Base-by-base conservation (phyloP, 1,140 invertebrate species). In the Drosophila nikananu region DNA sequence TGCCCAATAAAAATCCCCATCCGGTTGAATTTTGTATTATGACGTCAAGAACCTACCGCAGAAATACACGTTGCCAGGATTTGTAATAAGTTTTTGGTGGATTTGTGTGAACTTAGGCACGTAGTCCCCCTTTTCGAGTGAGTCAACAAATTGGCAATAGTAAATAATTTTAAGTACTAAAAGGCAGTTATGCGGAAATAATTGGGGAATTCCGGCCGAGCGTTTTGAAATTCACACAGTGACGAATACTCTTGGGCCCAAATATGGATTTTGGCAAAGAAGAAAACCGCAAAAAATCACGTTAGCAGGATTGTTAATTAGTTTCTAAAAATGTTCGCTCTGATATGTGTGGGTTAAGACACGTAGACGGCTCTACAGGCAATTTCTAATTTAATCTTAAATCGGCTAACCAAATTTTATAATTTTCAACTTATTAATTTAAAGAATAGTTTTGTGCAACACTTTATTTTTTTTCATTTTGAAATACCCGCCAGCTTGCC, bases 41-140 rank as follows among this genome's bases (percentile, higher is more conserved):
- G 49, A 27, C 59, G 64, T 77, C 71, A 73, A 52, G 44, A 49
- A 15, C 21, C 7, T 23, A 52, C 54, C 46, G 30, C 71, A 73
- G 19, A 41, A 39, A 17, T 32, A 35, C n/a, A 23, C 67, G 23
- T 51, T 49, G 35, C 37, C 68, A 73, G 71, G 71, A 73, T 73
- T 61, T 73, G 27, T 12, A 73, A 73, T 72, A 42, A 41, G 59
- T 49, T 72, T 67, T 46, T 54, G 51, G 27, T 46, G 19, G 55
- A 52, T 61, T 46, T 77, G 73, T 71, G 83, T 89, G 83, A 48
- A 59, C 39, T 74, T 58, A 17, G 52, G 77, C 83, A 86, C 83
- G 83, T 86, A 86, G 80, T 30, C 51, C 62, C 62, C 41, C 55
- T 19, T 51, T n/a, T 62, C 21, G 10, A 21, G 39, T 52, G 71